phyloP scores from a whole-genome alignment of 2,797 vertebrate genomes.

The Chiroxiphia lanceolata region DNA sequence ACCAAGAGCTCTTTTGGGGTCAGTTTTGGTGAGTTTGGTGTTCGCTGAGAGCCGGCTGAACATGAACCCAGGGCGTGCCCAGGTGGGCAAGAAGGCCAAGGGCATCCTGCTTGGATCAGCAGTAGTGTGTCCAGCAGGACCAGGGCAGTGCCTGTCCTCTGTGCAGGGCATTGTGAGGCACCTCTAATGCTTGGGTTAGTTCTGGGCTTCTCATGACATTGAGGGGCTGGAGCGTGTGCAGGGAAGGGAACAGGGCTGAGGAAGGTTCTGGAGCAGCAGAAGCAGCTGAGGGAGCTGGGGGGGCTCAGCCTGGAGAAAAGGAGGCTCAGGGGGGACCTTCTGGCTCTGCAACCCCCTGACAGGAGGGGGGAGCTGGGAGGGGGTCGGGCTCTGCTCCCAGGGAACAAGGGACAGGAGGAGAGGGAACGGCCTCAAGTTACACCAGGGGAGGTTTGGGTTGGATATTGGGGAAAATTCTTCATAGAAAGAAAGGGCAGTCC shows the following conservation, averaged over 20 bases:
- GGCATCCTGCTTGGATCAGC: background rate
- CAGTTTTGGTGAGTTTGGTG: background rate
- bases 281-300: no score
- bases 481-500: no score
- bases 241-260: no score
- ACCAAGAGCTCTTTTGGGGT: background rate
- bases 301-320: no score
- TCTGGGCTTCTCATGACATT: accelerated
- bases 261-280: background rate
- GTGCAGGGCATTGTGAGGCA: background rate
- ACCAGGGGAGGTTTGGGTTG: accelerated
- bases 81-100: background rate
- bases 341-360: no score
- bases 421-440: accelerated
- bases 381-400: background rate
- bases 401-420: background rate
- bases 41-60: background rate
- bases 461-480: background rate
- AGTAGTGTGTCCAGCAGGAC: background rate
- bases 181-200: accelerated
- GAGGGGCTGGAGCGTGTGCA: background rate
- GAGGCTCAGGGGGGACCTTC: no score
- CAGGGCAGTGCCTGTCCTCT: background rate
- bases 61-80: background rate
- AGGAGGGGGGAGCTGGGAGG: no score